A percentile compares a stretch with the other conserved stretches of the same genome.
These are phyloP conservation scores for Masticophis lateralis DNA, from an alignment of 2,797 vertebrate species.

Conservation along the genomic window DNA sequence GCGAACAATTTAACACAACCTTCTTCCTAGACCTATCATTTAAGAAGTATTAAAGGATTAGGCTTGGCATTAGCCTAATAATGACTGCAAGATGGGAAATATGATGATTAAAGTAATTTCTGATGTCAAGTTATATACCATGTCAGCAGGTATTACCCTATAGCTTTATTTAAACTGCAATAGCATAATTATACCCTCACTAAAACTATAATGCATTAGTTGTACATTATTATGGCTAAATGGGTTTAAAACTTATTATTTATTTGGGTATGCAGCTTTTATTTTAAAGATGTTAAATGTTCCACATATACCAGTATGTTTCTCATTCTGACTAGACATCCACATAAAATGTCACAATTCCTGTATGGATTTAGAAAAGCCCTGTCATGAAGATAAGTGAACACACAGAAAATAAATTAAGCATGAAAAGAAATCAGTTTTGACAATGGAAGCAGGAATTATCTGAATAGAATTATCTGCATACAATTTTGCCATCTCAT, in stretches of 20 bases:
- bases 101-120: not conserved
- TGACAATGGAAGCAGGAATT: not conserved
- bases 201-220: not conserved
- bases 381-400: conserved; percentile 8
- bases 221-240: not conserved
- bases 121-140: not conserved
- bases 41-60: conserved; percentile 11
- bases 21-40: not conserved
- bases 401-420: not conserved
- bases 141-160: not conserved
- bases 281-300: not conserved
- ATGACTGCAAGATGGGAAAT: not conserved
- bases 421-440: not conserved
- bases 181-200: not conserved
- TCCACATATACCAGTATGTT: not conserved
- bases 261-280: not conserved
- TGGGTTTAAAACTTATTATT: not conserved
- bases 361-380: not conserved
- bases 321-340: not conserved
- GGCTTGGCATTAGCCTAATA: not conserved
- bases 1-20: not conserved
- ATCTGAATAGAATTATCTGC: not conserved
- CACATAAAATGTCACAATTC: conserved; percentile 1
- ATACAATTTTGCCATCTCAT: not conserved
- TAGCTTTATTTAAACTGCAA: conserved; percentile 1